Base-by-base conservation (phyloP, 2,888 invertebrate genomes). In the Hybos culiciformis region DNA sequence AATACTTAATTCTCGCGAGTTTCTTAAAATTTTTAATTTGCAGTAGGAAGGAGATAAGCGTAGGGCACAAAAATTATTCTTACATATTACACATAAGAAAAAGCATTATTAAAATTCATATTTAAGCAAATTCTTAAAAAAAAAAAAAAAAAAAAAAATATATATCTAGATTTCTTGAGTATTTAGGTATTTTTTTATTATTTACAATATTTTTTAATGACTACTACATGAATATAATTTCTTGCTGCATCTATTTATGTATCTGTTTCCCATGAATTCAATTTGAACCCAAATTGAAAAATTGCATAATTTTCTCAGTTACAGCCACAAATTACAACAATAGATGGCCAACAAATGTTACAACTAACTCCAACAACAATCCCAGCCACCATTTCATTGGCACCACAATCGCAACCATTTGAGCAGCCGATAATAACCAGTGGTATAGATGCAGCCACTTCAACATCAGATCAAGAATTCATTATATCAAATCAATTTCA, bases 331-430 rank as follows among this genome's bases (percentile, higher is more conserved):
- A 53, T 66, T 46, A 57, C 65, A 19, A 66, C 65, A 1, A 62
- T 64, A 2, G 66, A 66, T 48, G 66, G 66, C 2, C 66, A 66
- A 48, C 63, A 62, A 31, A 61, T 66, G n/a, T 59, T 66, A 54
- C 66, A 66, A 43, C 43, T 66, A 36, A 60, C 65, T 3, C 59
- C 66, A 6, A 59, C 66, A 19, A 60, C 61, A 18, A 60, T 64
- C 52, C 65, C 66, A 45, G 64, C 65, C 39, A 63, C 66, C 11
- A 47, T 66, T 37, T 63, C 65, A 45, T 47, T 65, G 21, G 58
- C 62, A 11, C 24, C 14, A 15, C 41, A 41, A 20, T 37, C 38
- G 17, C 29, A 29, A 29, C 12, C 12, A n/a, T n/a, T n/a, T 29
- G 6, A 23, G 5, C 36, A 45, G 37, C 39, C 43, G 37, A 40